These are phyloP conservation scores for Coregonus suidteri DNA, from an alignment of 2,797 vertebrate genomes.

Conservation along the genomic window DNA sequence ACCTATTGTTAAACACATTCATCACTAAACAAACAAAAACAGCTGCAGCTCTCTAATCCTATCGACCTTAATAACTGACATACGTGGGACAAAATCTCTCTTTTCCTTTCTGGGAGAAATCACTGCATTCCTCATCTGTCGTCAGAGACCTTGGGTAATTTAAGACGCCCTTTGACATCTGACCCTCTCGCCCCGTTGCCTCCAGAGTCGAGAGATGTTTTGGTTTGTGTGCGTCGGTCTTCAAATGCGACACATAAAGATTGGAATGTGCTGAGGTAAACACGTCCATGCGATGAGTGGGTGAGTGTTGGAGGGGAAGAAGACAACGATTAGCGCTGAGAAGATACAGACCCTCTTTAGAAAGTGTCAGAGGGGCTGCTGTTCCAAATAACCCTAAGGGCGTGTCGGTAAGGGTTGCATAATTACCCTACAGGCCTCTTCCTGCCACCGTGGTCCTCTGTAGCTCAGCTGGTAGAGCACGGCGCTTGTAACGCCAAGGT, in stretches of 20 bases:
- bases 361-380: conserved; percentile 16
- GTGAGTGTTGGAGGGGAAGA: background rate
- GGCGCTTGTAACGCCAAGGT: no score
- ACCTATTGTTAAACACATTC: conserved; percentile 29
- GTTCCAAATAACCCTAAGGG: conserved; percentile 34
- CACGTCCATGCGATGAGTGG: conserved; percentile 60
- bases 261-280: conserved; percentile 68
- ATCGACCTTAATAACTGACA: background rate
- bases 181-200: conserved; percentile 25
- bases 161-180: conserved; percentile 9
- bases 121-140: conserved; percentile 19
- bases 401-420: background rate
- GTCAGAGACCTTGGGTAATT: conserved; percentile 17
- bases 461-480: no score
- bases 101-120: conserved; percentile 4
- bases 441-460: background rate
- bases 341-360: conserved; percentile 48
- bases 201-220: conserved; percentile 51
- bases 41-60: conserved; percentile 6
- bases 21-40: conserved; percentile 6
- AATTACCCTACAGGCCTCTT: background rate
- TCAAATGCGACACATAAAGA: conserved; percentile 54
- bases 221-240: conserved; percentile 54
- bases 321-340: conserved; percentile 53
- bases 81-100: background rate